Evolutionary conservation across 2,797 vertebrate species (phyloP).

Genomic region (Lagocephalus sceleratus): DNA sequence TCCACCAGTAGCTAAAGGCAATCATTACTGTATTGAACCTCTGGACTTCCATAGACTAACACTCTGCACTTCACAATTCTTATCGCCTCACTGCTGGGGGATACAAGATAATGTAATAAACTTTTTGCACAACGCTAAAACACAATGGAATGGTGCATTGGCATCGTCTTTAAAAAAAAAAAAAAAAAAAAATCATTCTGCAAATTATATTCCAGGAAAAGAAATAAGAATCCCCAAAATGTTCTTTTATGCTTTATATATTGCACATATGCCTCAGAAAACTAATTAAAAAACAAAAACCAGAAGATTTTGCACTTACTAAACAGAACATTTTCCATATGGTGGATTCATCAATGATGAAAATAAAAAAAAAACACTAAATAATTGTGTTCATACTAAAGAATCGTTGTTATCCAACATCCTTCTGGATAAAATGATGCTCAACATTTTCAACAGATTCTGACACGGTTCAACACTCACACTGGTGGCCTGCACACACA

Average conservation of each 20-base stretch:
- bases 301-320: too few relatives aligned
- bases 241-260: constrained; percentile 2
- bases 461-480: too few relatives aligned
- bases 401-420: not conserved
- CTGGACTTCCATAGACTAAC: constrained; percentile 61
- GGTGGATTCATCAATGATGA: not conserved
- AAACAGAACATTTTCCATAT: too few relatives aligned
- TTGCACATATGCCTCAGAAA: not conserved
- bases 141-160: constrained; percentile 6
- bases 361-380: not conserved
- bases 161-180: constrained; percentile 1
- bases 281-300: too few relatives aligned
- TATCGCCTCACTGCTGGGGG: constrained; percentile 36
- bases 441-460: too few relatives aligned
- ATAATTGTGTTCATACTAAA: too few relatives aligned
- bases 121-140: constrained; percentile 25
- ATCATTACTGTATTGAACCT: constrained; percentile 70
- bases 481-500: too few relatives aligned
- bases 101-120: constrained; percentile 48
- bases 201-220: constrained; percentile 17
- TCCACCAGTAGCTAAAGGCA: constrained; percentile 53
- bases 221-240: constrained; percentile 5
- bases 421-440: too few relatives aligned
- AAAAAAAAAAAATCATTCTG: constrained; percentile 23
- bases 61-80: constrained; percentile 54